phyloP scores from a whole-genome alignment of 2,113 vertebrate species.

The Cariama cristata region DNA sequence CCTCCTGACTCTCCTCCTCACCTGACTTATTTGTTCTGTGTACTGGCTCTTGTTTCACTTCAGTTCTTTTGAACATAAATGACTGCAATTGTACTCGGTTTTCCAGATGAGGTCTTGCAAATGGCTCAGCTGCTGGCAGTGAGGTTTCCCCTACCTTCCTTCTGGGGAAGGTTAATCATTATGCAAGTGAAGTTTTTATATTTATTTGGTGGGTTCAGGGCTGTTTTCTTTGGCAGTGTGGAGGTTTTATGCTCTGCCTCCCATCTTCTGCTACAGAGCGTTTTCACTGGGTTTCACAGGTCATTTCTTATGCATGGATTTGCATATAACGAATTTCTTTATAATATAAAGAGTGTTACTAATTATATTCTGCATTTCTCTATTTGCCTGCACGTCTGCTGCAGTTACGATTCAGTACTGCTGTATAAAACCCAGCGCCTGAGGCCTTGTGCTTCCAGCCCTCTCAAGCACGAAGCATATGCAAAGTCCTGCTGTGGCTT shows the following conservation, averaged over 20 bases:
- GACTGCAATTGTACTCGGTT: neutral
- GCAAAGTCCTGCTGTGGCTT: neutral
- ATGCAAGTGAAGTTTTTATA: neutral
- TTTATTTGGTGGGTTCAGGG: neutral
- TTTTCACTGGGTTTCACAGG: neutral
- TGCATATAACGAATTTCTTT: fast-evolving
- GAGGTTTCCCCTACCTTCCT: neutral
- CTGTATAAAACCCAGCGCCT: neutral
- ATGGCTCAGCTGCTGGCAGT: neutral
- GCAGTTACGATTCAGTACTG: neutral
- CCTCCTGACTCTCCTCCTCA: neutral
- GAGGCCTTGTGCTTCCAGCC: neutral
- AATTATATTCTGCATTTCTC: neutral
- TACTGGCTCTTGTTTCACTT: neutral
- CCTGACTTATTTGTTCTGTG: neutral
- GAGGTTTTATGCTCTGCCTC: neutral
- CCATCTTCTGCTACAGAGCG: neutral
- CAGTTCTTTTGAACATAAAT: neutral
- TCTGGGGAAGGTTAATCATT: slow-evolving; percentile 21
- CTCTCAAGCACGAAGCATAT: neutral
- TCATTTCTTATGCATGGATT: neutral
- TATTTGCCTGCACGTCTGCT: neutral
- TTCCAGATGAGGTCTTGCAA: neutral
- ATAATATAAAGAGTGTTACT: neutral
- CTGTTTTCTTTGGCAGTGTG: neutral